Conservation (phyloP, 2,113 vertebrate species). For the Phoxinus phoxinus region DNA sequence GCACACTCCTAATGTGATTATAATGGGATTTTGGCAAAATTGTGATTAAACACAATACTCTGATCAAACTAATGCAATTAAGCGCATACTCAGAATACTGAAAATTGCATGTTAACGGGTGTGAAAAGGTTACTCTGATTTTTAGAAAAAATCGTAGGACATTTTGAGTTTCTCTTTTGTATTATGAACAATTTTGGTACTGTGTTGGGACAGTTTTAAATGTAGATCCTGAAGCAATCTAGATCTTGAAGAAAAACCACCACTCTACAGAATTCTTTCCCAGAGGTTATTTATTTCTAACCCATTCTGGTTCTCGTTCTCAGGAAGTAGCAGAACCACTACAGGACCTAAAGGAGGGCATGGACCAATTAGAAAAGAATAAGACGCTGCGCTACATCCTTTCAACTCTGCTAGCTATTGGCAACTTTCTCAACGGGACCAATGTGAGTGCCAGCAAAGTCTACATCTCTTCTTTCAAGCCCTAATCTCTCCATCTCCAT, state of each 20-base stretch:
- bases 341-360: slow-evolving; percentile 97
- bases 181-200: background rate
- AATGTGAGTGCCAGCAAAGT: slow-evolving; percentile 81
- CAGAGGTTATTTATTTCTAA: background rate
- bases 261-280: background rate
- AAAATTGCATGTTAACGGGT: too few relatives aligned
- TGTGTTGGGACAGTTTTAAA: background rate
- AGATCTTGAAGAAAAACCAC: background rate
- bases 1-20: too few relatives aligned
- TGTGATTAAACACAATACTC: too few relatives aligned
- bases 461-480: slow-evolving; percentile 6
- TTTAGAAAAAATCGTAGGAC: background rate
- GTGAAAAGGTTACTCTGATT: too few relatives aligned
- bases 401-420: slow-evolving; percentile 92
- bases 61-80: too few relatives aligned
- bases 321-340: slow-evolving; percentile 97
- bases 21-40: too few relatives aligned
- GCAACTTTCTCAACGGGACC: slow-evolving; percentile 97
- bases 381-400: slow-evolving; percentile 92
- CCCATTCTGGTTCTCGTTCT: slow-evolving; percentile 6
- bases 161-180: background rate
- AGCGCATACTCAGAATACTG: too few relatives aligned
- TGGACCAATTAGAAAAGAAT: slow-evolving; percentile 97
- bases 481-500: slow-evolving; percentile 3
- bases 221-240: background rate